Base-by-base conservation (phyloP, 1,140 invertebrate species). In the Drosophila micromelanica region DNA sequence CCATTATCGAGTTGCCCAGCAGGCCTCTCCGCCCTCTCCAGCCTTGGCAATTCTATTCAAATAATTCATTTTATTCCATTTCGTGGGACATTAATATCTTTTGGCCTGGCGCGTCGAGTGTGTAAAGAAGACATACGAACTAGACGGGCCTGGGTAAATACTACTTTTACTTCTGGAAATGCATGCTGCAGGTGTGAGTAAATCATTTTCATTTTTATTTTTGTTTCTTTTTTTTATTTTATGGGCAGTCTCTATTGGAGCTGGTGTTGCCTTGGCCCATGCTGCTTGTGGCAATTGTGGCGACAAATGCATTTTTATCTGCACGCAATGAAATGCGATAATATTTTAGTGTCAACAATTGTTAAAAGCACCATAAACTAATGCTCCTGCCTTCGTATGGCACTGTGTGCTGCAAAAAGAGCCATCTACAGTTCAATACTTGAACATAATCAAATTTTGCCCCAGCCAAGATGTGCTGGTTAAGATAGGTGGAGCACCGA, bases 311-410 rank as follows among this genome's bases (percentile, higher is more conserved):
- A 90, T 91, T 91, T 91, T 89, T 91, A 90, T 89, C 75, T 89
- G 78, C 52, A 90, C 75, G 84, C 89, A 91, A 91, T 91, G 89
- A 91, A 91, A 90, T 90, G 81, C 85, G 81, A 91, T 91, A 91
- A 91, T 91, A 91, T 91, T 91, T 91, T 90, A 91, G 81, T 91
- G 90, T 91, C 90, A 91, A 91, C 89, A 91, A 91, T 91, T 91
- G 90, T 91, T 91, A 91, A 85, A 91, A 91, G 80, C 68, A 78
- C 80, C 90, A 91, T 91, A 90, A 91, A 91, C 87, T 89, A 91
- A 87, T 84, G 82, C 90, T 73, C 35, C 38, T 32, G 61, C 48
- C 48, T 49, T 13, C 35, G 13, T 27, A 13, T 17, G 43, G 57
- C 27, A 35, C 35, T 32, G 32, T 20, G 9, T 30, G 40, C 64